Conservation (phyloP, 2,113 vertebrate genomes). For the Cyprinodon brontotheroides region DNA sequence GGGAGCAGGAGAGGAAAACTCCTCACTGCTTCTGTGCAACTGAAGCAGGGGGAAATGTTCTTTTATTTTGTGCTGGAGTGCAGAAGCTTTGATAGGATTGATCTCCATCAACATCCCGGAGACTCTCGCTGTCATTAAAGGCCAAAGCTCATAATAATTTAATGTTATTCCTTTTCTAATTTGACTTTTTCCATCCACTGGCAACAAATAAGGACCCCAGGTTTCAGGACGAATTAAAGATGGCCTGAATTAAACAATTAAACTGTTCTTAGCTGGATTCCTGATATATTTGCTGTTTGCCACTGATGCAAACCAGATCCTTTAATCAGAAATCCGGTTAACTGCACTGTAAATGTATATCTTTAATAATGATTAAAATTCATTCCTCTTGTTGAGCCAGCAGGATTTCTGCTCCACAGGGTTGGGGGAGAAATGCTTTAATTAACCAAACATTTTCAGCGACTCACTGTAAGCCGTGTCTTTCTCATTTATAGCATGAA, state of each 20-base stretch:
- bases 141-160: conserved; percentile 45
- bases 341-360: not conserved
- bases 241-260: conserved; percentile 12
- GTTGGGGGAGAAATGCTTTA: not conserved
- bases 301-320: not conserved
- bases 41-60: conserved; percentile 75
- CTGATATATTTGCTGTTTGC: not conserved
- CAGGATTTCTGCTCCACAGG: not conserved
- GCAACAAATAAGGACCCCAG: conserved; percentile 28
- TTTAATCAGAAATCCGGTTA: conserved; percentile 7
- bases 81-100: conserved; percentile 26
- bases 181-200: conserved; percentile 35
- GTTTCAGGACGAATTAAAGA: conserved; percentile 48
- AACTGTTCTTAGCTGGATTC: conserved; percentile 4
- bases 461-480: too few relatives aligned
- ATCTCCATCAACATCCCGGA: conserved; percentile 46
- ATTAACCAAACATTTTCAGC: not conserved
- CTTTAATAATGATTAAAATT: not conserved
- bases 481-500: too few relatives aligned
- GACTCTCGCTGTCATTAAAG: conserved; percentile 39
- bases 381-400: not conserved
- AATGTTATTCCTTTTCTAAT: conserved; percentile 46
- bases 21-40: conserved; percentile 88
- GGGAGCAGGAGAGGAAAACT: conserved; percentile 85
- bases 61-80: conserved; percentile 33